phyloP scores from a whole-genome alignment of 2,888 invertebrate species.

The Drosophila fungiperda region DNA sequence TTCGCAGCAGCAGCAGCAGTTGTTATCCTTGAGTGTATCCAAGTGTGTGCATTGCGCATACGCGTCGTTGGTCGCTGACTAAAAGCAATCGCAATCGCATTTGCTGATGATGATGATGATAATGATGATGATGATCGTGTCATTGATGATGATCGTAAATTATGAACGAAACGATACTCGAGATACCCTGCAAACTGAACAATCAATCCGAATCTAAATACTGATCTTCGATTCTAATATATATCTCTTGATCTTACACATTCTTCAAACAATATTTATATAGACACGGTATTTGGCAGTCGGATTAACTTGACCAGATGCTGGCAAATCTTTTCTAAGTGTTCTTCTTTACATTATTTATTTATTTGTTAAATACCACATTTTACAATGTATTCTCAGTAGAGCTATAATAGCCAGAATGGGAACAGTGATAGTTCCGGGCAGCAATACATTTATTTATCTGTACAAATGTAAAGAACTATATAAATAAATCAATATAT shows the following conservation, averaged over 20 bases:
- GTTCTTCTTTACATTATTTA: too few relatives aligned
- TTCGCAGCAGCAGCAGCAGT: neutral
- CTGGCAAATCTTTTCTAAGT: too few relatives aligned
- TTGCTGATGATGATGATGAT: constrained; percentile 29
- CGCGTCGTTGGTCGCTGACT: constrained; percentile 49
- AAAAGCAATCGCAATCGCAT: constrained; percentile 24
- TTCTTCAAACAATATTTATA: too few relatives aligned
- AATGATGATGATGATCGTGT: too few relatives aligned
- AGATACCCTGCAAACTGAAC: constrained; percentile 13
- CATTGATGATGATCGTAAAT: constrained; percentile 48
- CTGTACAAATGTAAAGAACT: too few relatives aligned
- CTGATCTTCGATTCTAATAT: too few relatives aligned
- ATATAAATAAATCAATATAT: neutral
- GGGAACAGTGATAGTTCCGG: neutral
- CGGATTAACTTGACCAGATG: too few relatives aligned
- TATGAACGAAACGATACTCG: constrained; percentile 17
- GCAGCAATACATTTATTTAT: neutral
- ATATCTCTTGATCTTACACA: too few relatives aligned
- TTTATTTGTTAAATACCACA: too few relatives aligned
- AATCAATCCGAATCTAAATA: too few relatives aligned
- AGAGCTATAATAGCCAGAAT: neutral
- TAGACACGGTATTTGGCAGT: too few relatives aligned
- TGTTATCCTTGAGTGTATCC: constrained; percentile 66
- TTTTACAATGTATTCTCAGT: neutral
- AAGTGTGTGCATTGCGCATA: constrained; percentile 59